Conservation (phyloP, 2,888 invertebrate species). For the Tenthredo distinguenda region DNA sequence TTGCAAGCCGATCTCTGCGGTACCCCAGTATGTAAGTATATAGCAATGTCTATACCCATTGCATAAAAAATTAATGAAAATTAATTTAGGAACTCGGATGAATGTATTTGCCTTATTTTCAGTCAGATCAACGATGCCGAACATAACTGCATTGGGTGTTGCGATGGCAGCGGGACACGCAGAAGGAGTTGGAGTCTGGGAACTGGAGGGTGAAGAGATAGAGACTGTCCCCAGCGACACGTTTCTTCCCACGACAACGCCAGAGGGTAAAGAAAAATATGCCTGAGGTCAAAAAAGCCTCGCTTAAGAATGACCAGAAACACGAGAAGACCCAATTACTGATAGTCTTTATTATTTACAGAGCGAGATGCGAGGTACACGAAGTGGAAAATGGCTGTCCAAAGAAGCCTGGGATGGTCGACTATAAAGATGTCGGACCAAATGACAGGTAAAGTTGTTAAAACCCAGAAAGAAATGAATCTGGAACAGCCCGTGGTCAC, state of each 20-base stretch:
- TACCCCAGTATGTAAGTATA: constrained; percentile 89
- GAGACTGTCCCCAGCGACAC: constrained; percentile 85
- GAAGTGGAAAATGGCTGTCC: constrained; percentile 97
- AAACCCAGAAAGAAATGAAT: constrained; percentile 30
- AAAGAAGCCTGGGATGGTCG: constrained; percentile 95
- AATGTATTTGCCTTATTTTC: constrained; percentile 48
- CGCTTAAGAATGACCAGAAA: background rate
- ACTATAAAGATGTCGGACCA: constrained; percentile 85
- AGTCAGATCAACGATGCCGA: constrained; percentile 91
- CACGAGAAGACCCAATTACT: background rate
- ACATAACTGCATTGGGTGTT: constrained; percentile 95
- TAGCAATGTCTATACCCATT: no score
- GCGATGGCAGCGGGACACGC: constrained; percentile 95
- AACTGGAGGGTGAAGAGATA: constrained; percentile 82
- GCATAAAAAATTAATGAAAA: background rate
- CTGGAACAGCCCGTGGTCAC: background rate
- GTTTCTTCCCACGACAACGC: constrained; percentile 90
- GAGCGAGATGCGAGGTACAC: constrained; percentile 91
- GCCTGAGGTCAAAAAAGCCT: no score
- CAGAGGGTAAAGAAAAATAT: constrained; percentile 81
- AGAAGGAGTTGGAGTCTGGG: constrained; percentile 86
- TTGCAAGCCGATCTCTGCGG: constrained; percentile 96
- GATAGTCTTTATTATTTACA: constrained; percentile 67
- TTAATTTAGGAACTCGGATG: background rate
- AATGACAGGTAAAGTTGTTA: constrained; percentile 86